Evolutionary conservation across 2,113 vertebrate species (phyloP).

Genomic region (Indicator indicator): DNA sequence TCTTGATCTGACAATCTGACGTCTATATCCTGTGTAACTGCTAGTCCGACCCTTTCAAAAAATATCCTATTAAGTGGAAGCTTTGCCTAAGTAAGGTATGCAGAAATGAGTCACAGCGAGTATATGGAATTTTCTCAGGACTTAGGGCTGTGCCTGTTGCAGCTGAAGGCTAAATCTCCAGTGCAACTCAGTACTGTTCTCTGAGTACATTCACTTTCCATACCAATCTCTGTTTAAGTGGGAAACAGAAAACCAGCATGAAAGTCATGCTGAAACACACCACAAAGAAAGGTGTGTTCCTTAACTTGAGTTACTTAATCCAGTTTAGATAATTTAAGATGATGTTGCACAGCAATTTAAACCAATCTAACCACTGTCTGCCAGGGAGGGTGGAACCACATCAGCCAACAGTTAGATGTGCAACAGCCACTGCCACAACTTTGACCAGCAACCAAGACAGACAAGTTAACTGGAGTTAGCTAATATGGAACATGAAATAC

Average conservation of each 20-base stretch:
- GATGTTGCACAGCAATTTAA: constrained; percentile 33
- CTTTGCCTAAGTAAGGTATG: constrained; percentile 60
- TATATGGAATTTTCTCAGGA: constrained; percentile 65
- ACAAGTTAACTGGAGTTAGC: neutral
- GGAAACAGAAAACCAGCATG: constrained; percentile 43
- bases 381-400: neutral
- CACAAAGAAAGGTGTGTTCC: constrained; percentile 54
- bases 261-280: constrained; percentile 57
- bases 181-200: constrained; percentile 16
- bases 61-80: constrained; percentile 51
- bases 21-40: constrained; percentile 58
- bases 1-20: constrained; percentile 50
- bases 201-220: constrained; percentile 2
- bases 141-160: constrained; percentile 40
- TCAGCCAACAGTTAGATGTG: neutral
- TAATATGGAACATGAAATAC: neutral
- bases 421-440: neutral
- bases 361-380: neutral
- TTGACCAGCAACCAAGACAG: neutral
- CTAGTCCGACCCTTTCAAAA: constrained; percentile 46
- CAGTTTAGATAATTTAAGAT: constrained; percentile 26
- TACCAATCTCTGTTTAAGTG: constrained; percentile 29
- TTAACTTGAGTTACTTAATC: constrained; percentile 4
- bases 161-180: constrained; percentile 46
- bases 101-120: constrained; percentile 60